phyloP scores from a whole-genome alignment of 2,797 vertebrate genomes.

The Sphaeramia orbicularis region DNA sequence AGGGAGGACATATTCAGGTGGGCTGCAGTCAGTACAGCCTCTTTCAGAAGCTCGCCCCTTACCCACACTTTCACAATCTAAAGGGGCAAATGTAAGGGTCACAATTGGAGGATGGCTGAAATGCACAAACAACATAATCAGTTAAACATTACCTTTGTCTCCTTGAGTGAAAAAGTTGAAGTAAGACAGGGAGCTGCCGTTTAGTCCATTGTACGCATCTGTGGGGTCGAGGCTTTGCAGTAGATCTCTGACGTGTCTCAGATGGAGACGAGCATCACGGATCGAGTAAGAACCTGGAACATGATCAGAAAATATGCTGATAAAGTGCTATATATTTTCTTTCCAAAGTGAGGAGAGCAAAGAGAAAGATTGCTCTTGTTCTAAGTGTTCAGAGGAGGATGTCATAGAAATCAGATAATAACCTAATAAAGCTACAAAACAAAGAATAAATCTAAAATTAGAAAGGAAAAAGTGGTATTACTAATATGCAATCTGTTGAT shows the following conservation, averaged over 20 bases:
- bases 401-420: too few relatives aligned
- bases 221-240: constrained; percentile 93
- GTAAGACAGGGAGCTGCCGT: constrained; percentile 93
- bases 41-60: constrained; percentile 86
- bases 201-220: constrained; percentile 93
- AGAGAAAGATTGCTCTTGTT: background rate
- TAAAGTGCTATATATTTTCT: background rate
- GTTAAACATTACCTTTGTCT: constrained; percentile 80
- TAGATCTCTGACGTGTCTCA: constrained; percentile 93
- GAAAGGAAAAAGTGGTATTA: too few relatives aligned
- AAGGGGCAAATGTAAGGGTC: background rate
- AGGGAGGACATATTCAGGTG: constrained; percentile 92
- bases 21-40: constrained; percentile 88
- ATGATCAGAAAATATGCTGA: constrained; percentile 2
- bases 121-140: constrained; percentile 67
- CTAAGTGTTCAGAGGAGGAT: background rate
- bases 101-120: background rate
- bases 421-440: too few relatives aligned
- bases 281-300: constrained; percentile 90
- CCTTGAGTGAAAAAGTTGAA: constrained; percentile 89
- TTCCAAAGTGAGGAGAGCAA: background rate
- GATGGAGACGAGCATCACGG: constrained; percentile 93
- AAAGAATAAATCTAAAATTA: too few relatives aligned
- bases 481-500: too few relatives aligned
- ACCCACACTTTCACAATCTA: constrained; percentile 62